A percentile compares a stretch with the other conserved stretches of the same genome.
These are phyloP conservation scores for Orius insidiosus DNA, from an alignment of 1,140 invertebrate genomes.

Conservation along the genomic window DNA sequence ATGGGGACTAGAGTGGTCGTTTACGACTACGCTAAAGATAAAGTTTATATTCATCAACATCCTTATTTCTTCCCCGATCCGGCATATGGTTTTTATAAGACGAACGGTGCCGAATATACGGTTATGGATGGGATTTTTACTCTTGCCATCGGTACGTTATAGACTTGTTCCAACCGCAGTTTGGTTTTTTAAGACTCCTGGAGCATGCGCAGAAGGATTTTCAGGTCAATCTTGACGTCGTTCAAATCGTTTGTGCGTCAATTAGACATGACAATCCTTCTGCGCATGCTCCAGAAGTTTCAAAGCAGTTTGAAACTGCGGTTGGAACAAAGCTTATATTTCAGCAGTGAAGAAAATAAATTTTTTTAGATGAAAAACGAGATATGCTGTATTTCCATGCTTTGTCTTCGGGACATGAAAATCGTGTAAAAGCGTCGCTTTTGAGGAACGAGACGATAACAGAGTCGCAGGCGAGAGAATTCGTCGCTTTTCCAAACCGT, in stretches of 20 bases:
- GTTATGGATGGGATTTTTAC: constrained; percentile 18
- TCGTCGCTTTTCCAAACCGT: not conserved
- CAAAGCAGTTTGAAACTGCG: too few species aligned
- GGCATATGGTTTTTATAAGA: constrained; percentile 12
- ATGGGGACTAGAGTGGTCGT: constrained; percentile 12
- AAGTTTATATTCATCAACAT: constrained; percentile 11
- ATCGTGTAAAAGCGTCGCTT: not conserved
- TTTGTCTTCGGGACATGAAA: constrained; percentile 12
- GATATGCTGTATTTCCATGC: constrained; percentile 16
- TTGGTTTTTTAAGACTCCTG: not conserved
- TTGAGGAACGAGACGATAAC: constrained; percentile 1
- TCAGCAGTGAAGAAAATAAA: too few species aligned
- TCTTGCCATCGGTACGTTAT: constrained; percentile 11
- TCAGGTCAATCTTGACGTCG: too few species aligned
- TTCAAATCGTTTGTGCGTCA: too few species aligned
- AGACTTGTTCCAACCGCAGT: not conserved
- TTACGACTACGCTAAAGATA: constrained; percentile 11
- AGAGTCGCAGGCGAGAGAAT: constrained; percentile 4
- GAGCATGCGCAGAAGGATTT: not conserved
- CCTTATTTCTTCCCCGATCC: constrained; percentile 19
- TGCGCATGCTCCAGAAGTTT: too few species aligned
- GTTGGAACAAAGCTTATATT: too few species aligned
- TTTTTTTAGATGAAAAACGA: not conserved
- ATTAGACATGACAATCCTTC: too few species aligned
- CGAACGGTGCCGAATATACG: constrained; percentile 14